Base-by-base conservation (phyloP, 2,888 invertebrate species). In the Isoperla grammatica region DNA sequence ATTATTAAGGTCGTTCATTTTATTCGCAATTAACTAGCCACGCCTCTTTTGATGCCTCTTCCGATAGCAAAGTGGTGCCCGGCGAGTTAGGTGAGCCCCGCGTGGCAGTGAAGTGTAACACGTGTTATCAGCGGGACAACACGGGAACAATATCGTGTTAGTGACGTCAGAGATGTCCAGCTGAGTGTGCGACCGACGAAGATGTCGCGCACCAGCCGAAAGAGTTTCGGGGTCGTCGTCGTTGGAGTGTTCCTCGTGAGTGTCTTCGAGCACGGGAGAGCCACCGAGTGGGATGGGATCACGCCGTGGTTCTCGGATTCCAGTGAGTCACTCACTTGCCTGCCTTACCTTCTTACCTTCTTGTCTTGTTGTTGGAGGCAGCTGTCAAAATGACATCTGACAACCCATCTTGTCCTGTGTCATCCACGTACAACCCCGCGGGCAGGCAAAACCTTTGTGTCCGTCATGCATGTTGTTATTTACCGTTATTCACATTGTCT, bases 301-400 rank as follows among this genome's bases (percentile, higher is more conserved):
- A 77, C 76, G 12, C 78, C 80, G 15, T 79, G 80, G 78, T 79
- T 77, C 69, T 76, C 77, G 37, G 78, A 75, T 69, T 79, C 79
- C 40, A 74, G 81, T 81, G 75, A 81, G 79, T 79, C 22, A 5
- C 20, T 15, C 23, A 29, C 29, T 29, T 29, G 29, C 29, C 29
- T 29, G 8, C 29, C 29, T 29, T 29, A 29, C 29, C 29, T 29
- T 4, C 29, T 8, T 4, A 8, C 29, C 29, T 29, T 4, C 29
- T n/a, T n/a, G n/a, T n/a, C n/a, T n/a, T 8, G 29, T 8, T 29
- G 29, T 29, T 8, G 8, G 5, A 29, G 8, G 5, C 29, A 29
- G 5, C 29, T 29, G 29, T 29, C 29, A 29, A 4, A 29, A 4
- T 29, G 29, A 29, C 29, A 29, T 29, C 29, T 29, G 29, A 29